Conservation (phyloP, 2,797 vertebrate species). For the Echeneis naucrates region DNA sequence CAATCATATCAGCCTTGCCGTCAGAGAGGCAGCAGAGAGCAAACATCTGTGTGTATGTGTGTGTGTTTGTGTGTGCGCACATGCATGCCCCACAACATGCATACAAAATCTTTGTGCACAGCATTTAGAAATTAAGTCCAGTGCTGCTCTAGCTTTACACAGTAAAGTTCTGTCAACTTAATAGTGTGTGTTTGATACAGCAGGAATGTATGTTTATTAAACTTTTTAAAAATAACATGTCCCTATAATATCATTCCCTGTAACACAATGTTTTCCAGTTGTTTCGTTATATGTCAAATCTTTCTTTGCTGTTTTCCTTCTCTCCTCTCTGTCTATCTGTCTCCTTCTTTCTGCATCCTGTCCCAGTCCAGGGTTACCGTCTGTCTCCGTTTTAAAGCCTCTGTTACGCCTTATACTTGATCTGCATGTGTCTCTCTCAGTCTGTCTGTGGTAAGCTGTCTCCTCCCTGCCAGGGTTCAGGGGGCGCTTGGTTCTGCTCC, state of each 20-base stretch:
- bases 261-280: background rate
- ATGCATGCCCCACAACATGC: slow-evolving; percentile 17
- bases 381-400: slow-evolving; percentile 27
- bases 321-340: background rate
- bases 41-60: slow-evolving; percentile 81
- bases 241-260: too few species aligned
- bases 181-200: background rate
- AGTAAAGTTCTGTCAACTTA: slow-evolving; percentile 26
- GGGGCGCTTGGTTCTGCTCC: slow-evolving; percentile 66
- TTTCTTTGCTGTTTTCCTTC: background rate
- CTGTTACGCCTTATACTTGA: slow-evolving; percentile 9
- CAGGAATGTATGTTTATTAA: slow-evolving; percentile 2
- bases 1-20: slow-evolving; percentile 81
- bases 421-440: slow-evolving; percentile 39
- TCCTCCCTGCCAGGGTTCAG: slow-evolving; percentile 60
- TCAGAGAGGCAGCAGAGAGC: slow-evolving; percentile 80
- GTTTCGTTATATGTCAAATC: background rate
- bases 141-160: slow-evolving; percentile 25
- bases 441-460: slow-evolving; percentile 41
- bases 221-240: background rate
- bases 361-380: background rate
- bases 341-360: slow-evolving; percentile 5
- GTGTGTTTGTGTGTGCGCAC: slow-evolving; percentile 44
- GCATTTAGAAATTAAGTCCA: slow-evolving; percentile 38
- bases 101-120: slow-evolving; percentile 22